Base-by-base conservation (phyloP, 2,797 vertebrate genomes). In the Gephyroberyx darwinii region DNA sequence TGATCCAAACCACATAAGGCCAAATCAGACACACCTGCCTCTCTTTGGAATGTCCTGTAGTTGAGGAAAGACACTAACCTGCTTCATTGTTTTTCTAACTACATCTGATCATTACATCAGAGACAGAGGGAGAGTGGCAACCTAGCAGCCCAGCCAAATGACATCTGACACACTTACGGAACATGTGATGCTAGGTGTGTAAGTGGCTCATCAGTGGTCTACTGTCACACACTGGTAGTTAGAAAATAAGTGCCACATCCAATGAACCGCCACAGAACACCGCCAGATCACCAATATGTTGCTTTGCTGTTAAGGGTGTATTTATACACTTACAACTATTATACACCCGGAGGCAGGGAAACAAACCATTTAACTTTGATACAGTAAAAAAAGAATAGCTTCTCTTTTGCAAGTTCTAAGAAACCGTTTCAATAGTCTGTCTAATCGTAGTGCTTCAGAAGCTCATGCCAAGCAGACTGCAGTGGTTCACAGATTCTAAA, bases 401-500 rank as follows among this genome's bases (percentile, higher is more conserved):
- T 69, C 9, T 61, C 20, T 70, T 33, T 63, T 66, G 26, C 52
- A 17, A 65, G n/a, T 59, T 12, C 4, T 13, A 12, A 17, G 55
- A 35, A 81, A 65, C 45, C 26, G 7, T 59, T 1, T 0, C 19
- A 72, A 69, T 31, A 67, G 10, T 54, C 45, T 60, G 71, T 19
- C 20, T 35, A 31, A 48, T 43, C 51, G 33, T 16, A 12, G 55
- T 63, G 58, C 58, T 57, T 74, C 57, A 45, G 9, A 69, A 19
- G 2, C 14, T 16, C 43, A 22, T 51, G 67, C 75, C 65, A 78
- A 78, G 39, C 22, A 54, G 17, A n/a, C 55, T 67, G 69, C 62
- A 37, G 43, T 33, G 48, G 69, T 54, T 83, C 64, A 71, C 65
- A 17, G 12, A 37, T 19, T 71, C 17, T 69, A 47, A 74, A 78